Evolutionary conservation across 2,888 invertebrate genomes (phyloP), one percentile per base, ranked within the genome.

Genomic region (Diplolepis rosae): DNA sequence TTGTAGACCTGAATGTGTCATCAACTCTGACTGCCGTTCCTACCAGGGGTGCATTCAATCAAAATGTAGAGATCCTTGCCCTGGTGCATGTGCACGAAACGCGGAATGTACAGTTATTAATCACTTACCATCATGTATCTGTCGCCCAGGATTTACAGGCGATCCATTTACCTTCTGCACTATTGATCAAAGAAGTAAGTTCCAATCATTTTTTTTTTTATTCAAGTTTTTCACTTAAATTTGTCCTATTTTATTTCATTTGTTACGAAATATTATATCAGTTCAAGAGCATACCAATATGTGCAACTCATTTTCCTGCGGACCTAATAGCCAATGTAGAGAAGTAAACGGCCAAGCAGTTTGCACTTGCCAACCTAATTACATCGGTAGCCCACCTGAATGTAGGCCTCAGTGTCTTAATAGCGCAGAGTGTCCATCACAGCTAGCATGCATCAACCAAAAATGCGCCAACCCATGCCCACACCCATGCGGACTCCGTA

Each of bases 111-210:
- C 93, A 89, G 93, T 94, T 35, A 91, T 94, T 18, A 93, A 94
- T 79, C 95, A 95, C 83, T 90, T 93, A 77, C 94, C 96, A 7
- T 92, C 93, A 77, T 96, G 96, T 85, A 91, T 91, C 52, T 95
- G 95, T 81, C 88, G 90, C 22, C 78, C 89, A 42, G 92, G 92
- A 77, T 93, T 92, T 85, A 90, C 92, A 9, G 95, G 95, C 30
- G 93, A 95, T 90, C 95, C 96, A 30, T 95, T 95, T 89, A 90
- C 90, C 77, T 91, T 91, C 78, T 94, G 93, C 85, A 89, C 90
- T 78, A 79, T 90, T 69, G 80, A 80, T 27, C 82, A 84, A 82
- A 82, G 22, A 3, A 24, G 61, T 61, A 61, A 61, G 61, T 61
- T 61, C 22, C 0, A 35, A 11, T 22, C 22, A 35, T 4, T 15